Evolutionary conservation across 1,140 invertebrate species (phyloP).

Genomic region (Neodiprion fabricii): DNA sequence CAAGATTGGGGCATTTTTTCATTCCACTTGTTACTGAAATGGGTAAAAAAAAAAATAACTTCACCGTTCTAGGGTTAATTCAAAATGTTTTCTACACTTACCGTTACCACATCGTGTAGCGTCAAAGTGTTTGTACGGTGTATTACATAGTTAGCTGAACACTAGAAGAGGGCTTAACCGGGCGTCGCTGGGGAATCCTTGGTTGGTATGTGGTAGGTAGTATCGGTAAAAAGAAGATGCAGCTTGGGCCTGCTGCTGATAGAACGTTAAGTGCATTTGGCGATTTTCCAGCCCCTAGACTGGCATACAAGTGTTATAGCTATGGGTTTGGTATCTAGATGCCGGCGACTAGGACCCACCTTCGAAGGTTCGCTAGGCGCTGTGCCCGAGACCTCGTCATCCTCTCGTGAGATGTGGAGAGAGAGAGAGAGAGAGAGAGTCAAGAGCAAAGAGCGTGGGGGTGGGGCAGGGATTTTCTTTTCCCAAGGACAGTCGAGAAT

Average conservation of each 20-base stretch:
- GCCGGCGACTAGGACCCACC: background rate
- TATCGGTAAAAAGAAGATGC: too few species aligned
- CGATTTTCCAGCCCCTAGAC: slow-evolving; percentile 42
- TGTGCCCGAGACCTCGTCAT: background rate
- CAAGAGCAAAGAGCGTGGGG: too few species aligned
- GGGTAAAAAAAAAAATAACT: too few species aligned
- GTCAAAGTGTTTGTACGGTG: background rate
- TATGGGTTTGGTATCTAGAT: background rate
- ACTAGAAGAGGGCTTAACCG: background rate
- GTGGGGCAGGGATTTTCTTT: too few species aligned
- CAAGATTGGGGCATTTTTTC: too few species aligned
- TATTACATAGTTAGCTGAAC: background rate
- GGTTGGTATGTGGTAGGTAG: background rate
- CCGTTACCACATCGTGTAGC: background rate
- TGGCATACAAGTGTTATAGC: background rate
- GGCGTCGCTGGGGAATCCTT: background rate
- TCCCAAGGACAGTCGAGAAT: too few species aligned
- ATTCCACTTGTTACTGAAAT: too few species aligned
- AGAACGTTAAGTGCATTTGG: slow-evolving; percentile 58
- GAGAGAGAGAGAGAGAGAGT: too few species aligned
- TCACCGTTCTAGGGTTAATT: too few species aligned
- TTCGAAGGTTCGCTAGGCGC: background rate
- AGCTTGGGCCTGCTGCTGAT: slow-evolving; percentile 34
- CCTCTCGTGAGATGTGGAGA: background rate
- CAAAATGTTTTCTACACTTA: too few species aligned